Conservation (phyloP, 2,113 vertebrate species). For the Phrynocephalus versicolor region DNA sequence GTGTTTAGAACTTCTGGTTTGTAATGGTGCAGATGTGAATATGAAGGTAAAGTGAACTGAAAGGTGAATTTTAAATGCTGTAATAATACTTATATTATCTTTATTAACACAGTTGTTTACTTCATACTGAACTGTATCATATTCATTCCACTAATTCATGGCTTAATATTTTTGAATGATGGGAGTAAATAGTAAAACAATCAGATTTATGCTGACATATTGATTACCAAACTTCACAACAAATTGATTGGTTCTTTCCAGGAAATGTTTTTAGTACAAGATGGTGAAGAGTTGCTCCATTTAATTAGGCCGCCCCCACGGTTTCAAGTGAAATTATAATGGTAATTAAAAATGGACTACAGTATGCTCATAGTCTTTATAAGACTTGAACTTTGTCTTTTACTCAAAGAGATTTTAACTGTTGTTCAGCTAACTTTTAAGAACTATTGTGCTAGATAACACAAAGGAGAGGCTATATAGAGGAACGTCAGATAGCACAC, state of each 20-base stretch:
- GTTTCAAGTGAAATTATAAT: not conserved
- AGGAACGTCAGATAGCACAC: not conserved
- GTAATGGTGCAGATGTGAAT: conserved; percentile 94
- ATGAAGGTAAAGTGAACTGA: conserved; percentile 82
- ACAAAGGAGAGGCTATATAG: not conserved
- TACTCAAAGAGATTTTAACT: not conserved
- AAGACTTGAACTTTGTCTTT: not conserved
- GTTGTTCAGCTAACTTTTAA: not conserved
- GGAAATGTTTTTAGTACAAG: not conserved
- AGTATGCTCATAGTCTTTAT: not conserved
- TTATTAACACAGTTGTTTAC: not conserved
- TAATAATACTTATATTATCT: not conserved
- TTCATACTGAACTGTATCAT: too few species aligned
- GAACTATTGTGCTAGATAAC: not conserved
- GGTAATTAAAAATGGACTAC: not conserved
- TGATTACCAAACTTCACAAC: not conserved
- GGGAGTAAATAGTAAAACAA: not conserved
- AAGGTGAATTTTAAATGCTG: conserved; percentile 10
- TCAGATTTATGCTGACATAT: not conserved
- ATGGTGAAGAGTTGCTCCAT: not conserved
- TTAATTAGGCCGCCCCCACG: not conserved
- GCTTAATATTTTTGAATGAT: not conserved
- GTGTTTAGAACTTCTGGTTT: conserved; percentile 95
- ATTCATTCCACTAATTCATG: not conserved
- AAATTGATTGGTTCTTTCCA: not conserved